Evolutionary conservation across 2,797 vertebrate genomes (phyloP).

Genomic region (Falco rusticolus): DNA sequence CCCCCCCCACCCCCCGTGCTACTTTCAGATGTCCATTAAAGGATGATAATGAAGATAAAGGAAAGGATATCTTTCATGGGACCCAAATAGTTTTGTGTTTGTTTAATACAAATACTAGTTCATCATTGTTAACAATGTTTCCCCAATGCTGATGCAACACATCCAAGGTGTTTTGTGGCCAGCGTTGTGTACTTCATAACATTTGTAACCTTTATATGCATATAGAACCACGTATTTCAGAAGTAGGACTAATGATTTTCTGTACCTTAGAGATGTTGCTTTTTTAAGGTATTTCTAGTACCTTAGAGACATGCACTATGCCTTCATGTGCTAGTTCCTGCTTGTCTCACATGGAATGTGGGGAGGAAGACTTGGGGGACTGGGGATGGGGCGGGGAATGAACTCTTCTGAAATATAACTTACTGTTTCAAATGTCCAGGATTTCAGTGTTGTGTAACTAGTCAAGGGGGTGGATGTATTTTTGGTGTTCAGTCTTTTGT

Average conservation of each 20-base stretch:
- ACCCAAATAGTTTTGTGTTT: conserved; percentile 26
- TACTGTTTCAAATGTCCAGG: neutral
- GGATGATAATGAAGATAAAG: neutral
- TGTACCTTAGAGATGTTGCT: neutral
- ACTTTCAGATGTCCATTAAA: neutral
- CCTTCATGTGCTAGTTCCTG: neutral
- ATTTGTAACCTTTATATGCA: neutral
- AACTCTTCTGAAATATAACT: neutral
- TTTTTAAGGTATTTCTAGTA: neutral
- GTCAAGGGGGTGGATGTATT: neutral
- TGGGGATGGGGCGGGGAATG: neutral
- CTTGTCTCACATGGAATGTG: neutral
- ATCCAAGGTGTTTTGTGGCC: neutral
- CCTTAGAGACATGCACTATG: neutral
- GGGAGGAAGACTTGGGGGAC: neutral
- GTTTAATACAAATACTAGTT: neutral
- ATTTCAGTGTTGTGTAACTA: neutral
- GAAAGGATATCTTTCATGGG: neutral
- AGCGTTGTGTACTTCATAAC: neutral
- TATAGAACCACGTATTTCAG: neutral
- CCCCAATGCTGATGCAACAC: neutral
- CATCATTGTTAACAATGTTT: neutral
- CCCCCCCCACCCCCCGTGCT: neutral
- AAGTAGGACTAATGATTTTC: neutral
- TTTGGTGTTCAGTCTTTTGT: neutral